phyloP scores from a whole-genome alignment of 2,113 vertebrate species.

The Suncus etruscus region DNA sequence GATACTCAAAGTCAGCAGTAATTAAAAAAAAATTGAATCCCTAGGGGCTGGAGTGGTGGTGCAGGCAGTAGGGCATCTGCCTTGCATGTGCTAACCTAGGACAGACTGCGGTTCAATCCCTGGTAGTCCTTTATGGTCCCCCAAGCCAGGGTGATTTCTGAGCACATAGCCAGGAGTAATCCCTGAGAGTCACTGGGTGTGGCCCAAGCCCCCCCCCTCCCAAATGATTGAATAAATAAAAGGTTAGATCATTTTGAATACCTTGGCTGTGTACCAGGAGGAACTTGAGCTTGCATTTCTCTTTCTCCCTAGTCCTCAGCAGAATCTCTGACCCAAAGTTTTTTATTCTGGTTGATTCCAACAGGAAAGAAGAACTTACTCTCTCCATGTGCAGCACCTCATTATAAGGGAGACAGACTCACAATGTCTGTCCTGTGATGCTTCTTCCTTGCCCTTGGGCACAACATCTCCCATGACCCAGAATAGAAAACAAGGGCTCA shows the following conservation, averaged over 20 bases:
- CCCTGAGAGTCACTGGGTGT: too few relatives aligned
- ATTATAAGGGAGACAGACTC: background rate
- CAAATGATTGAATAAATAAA: too few relatives aligned
- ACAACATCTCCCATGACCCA: background rate
- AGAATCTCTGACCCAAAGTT: background rate
- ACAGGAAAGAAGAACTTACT: background rate
- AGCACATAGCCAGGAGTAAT: too few relatives aligned
- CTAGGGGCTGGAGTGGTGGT: too few relatives aligned
- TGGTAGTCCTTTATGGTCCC: too few relatives aligned
- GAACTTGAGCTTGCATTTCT: background rate
- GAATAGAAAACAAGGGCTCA: background rate
- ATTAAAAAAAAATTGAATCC: too few relatives aligned
- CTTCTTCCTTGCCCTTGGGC: background rate
- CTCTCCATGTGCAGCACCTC: background rate
- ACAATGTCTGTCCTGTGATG: rapidly evolving
- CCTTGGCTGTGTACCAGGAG: background rate
- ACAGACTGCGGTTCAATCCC: too few relatives aligned
- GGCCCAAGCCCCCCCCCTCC: too few relatives aligned
- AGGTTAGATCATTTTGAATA: background rate
- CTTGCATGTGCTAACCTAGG: too few relatives aligned
- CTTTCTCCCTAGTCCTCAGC: background rate
- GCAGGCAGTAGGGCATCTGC: too few relatives aligned
- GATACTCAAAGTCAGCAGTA: too few relatives aligned
- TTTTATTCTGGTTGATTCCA: background rate
- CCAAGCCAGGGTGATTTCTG: too few relatives aligned